phyloP scores from a whole-genome alignment of 2,797 vertebrate genomes.

The Mormyrops attenuatus region DNA sequence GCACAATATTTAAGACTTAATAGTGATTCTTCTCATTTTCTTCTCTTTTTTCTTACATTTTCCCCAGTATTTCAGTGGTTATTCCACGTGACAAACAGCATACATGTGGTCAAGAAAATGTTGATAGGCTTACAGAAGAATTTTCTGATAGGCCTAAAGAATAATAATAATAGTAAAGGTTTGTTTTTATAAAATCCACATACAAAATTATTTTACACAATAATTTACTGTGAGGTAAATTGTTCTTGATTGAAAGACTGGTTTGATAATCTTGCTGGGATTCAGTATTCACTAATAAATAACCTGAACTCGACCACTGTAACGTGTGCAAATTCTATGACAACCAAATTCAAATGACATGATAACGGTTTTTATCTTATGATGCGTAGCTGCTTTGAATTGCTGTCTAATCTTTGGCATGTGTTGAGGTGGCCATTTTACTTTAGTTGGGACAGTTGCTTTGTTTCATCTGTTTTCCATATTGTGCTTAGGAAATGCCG shows the following conservation, averaged over 20 bases:
- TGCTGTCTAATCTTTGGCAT: slow-evolving; percentile 35
- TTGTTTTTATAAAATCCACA: background rate
- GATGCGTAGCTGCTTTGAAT: slow-evolving; percentile 9
- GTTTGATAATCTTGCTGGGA: background rate
- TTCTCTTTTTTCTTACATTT: background rate
- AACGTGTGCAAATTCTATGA: slow-evolving; percentile 1
- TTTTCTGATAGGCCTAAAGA: background rate
- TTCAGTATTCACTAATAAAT: background rate
- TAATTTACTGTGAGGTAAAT: background rate
- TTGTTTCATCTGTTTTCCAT: background rate
- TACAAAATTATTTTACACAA: background rate
- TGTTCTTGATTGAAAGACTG: background rate
- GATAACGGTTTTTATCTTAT: background rate
- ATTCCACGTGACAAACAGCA: background rate
- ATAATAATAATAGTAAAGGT: background rate
- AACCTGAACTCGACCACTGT: background rate
- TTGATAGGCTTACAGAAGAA: background rate
- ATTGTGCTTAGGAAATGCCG: background rate
- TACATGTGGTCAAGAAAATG: background rate
- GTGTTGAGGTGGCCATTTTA: slow-evolving; percentile 25
- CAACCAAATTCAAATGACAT: slow-evolving; percentile 3
- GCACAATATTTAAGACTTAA: background rate
- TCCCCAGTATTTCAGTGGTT: background rate
- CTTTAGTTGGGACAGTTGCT: slow-evolving; percentile 1
- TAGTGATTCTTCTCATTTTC: background rate